Base-by-base conservation (phyloP, 2,888 invertebrate species). In the Thereva nobilitata region DNA sequence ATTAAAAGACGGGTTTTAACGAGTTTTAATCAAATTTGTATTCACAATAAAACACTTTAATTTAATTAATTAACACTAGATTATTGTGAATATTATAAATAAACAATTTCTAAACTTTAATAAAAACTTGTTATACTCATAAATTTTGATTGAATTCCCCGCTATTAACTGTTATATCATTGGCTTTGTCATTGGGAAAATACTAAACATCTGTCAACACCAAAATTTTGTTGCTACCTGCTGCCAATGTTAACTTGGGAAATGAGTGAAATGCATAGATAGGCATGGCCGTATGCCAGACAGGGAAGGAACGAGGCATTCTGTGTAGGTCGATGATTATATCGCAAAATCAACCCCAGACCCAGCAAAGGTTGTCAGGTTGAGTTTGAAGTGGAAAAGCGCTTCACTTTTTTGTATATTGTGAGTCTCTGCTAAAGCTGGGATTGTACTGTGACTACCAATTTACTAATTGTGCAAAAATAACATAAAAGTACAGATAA, bases 311-410 rank as follows among this genome's bases (percentile, higher is more conserved):
- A 10, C 1, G 41, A 61, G 12, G 35, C 23, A 40, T 10, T 40
- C 35, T 61, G 61, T 61, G 61, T 61, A 61, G 61, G 61, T 61
- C 41, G 61, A 61, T 61, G 49, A 61, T 61, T 61, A 61, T 61
- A 61, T 61, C 61, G 61, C 50, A 50, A 40, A 61, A 61, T 61
- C 61, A 50, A 61, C 61, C 61, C 61, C 50, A 61, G 61, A 23
- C 23, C 23, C 23, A 23, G 23, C 23, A 23, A 23, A 23, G 23
- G 23, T 23, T 23, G 23, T 23, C 23, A 61, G 61, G 61, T 61
- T 61, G 61, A 61, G 61, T 61, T 61, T 61, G 61, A 61, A 61
- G 61, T 61, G 61, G 61, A 61, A 61, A 61, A 61, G 50, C 50
- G 50, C 61, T 61, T 61, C 61, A 61, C 61, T 61, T 61, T 59